Evolutionary conservation across 2,888 invertebrate genomes (phyloP).

Genomic region (Drosophila nr. medialis): DNA sequence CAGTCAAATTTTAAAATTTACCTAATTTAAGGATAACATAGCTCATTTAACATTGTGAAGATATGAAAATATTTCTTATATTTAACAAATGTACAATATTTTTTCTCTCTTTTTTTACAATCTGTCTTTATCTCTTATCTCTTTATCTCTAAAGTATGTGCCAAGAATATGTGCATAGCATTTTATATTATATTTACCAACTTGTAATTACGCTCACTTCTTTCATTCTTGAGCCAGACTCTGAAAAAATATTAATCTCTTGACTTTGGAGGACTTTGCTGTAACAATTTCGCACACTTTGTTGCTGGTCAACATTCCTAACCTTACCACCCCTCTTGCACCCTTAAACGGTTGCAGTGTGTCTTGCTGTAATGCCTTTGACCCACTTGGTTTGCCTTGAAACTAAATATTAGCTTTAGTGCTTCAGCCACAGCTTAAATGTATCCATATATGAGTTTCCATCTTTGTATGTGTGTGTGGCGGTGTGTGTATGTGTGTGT

Average conservation of each 20-base stretch:
- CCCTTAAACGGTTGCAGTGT: conserved; percentile 4
- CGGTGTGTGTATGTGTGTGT: conserved; percentile 1
- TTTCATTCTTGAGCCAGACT: conserved; percentile 6
- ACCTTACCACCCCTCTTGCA: not conserved
- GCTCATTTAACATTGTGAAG: not conserved
- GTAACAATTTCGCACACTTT: conserved; percentile 35
- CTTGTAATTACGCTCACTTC: conserved; percentile 17
- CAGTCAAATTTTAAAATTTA: not conserved
- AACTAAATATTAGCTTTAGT: conserved; percentile 63
- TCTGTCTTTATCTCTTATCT: not conserved
- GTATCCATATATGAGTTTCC: not conserved
- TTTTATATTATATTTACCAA: conserved; percentile 6
- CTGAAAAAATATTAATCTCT: conserved; percentile 26
- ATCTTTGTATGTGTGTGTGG: conserved; percentile 10
- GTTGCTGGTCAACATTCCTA: conserved; percentile 2
- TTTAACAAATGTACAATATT: not conserved
- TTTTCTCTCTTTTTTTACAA: no score
- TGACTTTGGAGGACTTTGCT: conserved; percentile 39
- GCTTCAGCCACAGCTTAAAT: conserved; percentile 32
- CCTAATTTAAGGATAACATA: not conserved
- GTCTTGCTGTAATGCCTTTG: conserved; percentile 54
- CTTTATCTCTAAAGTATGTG: not conserved
- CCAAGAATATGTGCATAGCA: not conserved
- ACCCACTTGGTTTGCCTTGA: conserved; percentile 61
- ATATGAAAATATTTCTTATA: not conserved